Conservation (phyloP, 2,888 invertebrate species). For the Nezara viridula region DNA sequence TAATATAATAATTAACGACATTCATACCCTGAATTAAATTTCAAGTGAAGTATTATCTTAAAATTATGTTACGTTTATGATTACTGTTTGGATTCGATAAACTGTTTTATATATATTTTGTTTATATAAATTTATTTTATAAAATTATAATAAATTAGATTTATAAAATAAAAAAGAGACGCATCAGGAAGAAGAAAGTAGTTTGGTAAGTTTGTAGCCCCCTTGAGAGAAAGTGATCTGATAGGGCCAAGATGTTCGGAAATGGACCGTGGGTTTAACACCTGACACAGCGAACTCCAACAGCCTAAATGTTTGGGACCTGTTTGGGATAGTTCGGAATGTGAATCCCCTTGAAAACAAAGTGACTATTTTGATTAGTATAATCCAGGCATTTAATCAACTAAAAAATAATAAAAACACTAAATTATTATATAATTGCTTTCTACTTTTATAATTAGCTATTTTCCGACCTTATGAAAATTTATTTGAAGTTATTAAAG, state of each 20-base stretch:
- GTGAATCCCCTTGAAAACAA: background rate
- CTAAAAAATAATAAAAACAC: background rate
- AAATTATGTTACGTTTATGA: background rate
- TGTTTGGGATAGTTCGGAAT: background rate
- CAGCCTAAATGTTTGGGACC: background rate
- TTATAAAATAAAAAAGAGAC: background rate
- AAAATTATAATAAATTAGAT: background rate
- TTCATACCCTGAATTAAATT: no score
- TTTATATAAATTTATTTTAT: no score
- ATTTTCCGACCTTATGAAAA: background rate
- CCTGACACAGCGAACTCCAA: background rate
- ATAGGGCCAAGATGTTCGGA: background rate
- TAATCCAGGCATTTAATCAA: background rate
- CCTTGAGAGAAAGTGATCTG: background rate
- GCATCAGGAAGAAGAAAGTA: constrained; percentile 23
- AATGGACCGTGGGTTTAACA: constrained; percentile 11
- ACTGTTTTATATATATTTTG: no score
- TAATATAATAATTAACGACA: no score
- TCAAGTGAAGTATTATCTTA: no score
- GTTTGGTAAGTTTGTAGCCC: background rate
- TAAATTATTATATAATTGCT: background rate
- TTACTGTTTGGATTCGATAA: no score
- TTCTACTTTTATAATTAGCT: background rate
- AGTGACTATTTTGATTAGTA: background rate
- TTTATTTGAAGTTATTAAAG: background rate